Base-by-base conservation (phyloP, 1,140 invertebrate species). In the Samia ricini region DNA sequence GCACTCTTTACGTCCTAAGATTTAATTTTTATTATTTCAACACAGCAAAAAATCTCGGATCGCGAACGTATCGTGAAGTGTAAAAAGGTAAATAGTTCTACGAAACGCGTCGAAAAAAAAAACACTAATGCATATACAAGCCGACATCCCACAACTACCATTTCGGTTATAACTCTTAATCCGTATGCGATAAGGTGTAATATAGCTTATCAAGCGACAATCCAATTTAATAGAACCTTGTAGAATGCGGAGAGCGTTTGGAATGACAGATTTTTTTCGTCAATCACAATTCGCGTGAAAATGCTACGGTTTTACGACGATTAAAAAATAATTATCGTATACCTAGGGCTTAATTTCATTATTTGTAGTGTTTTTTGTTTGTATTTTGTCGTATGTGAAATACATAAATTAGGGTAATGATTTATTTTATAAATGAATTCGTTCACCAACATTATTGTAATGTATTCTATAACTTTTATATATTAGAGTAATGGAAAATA, bases 231-330 rank as follows among this genome's bases (percentile, higher is more conserved):
- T 77, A 81, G 77, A 81, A 69, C 61, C 79, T 81, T 77, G 79
- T 81, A 83, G 76, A 81, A 83, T 83, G 63, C 81, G 66, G 66
- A 48, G 72, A 76, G 69, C 74, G 79, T 78, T 77, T 71, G 69
- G 76, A 77, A 77, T 70, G 71, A 10, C 12, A 71, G 71, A 72
- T 71, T 83, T 83, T 83, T 83, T 83, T 74, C 76, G 81, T 83
- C 79, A n/a, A 83, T 81, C 76, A 72, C 75, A 75, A 81, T 77
- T 75, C 71, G 78, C 80, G 77, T 76, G 75, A 81, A 81, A 77
- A 58, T 52, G 50, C 59, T 57, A 61, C 57, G 48, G 55, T 61
- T 66, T 66, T 58, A 48, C 52, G 42, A 21, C 59, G 52, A 66
- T 69, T 63, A 63, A 67, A 64, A 65, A 64, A 64, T 52, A 23